Evolutionary conservation across 1,140 invertebrate species (phyloP), one percentile per base, ranked within the genome.

Genomic region (Latrodectus geometricus): DNA sequence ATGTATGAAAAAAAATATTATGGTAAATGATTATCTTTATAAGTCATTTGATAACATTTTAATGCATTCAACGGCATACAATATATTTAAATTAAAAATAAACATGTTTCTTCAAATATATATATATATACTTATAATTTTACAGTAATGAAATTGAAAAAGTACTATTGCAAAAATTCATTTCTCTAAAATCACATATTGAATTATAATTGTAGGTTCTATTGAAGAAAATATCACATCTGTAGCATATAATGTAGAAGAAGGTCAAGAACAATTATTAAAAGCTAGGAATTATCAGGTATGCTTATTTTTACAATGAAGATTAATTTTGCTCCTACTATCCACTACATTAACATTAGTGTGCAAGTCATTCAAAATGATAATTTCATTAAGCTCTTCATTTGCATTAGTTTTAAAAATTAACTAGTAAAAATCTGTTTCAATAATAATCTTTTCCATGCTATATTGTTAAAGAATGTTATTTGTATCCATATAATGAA

Each of bases 221-320:
- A 97, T 98, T 89, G 97, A 98, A 91, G 95, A 94, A 89, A 95
- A 95, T 92, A 95, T 98, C 89, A 96, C 97, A 90, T 93, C 93
- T 84, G 94, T 95, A 11, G 93, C 94, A 74, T 93, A 93, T 9
- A 93, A 95, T 88, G 96, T 98, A 15, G 95, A 97, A 90, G 91
- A 94, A 69, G 97, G 96, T 17, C 93, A 94, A 2, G 93, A 94
- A 77, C 95, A 99, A 90, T 91, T 99, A 48, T 92, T 93, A 86
- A 94, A 95, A 91, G 97, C 97, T 49, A 94, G 94, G 85, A 94
- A 93, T 68, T 97, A 97, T 90, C 95, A 97, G 91, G 92, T 94
- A 90, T 35, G 5, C 35, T 35, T 35, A 5, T 35, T 35, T 35
- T 35, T 35, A 35, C 1, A 5, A 5, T 35, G 35, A 5, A 35